Evolutionary conservation across 2,888 invertebrate genomes (phyloP).

Genomic region (Leptogaster cylindrica): DNA sequence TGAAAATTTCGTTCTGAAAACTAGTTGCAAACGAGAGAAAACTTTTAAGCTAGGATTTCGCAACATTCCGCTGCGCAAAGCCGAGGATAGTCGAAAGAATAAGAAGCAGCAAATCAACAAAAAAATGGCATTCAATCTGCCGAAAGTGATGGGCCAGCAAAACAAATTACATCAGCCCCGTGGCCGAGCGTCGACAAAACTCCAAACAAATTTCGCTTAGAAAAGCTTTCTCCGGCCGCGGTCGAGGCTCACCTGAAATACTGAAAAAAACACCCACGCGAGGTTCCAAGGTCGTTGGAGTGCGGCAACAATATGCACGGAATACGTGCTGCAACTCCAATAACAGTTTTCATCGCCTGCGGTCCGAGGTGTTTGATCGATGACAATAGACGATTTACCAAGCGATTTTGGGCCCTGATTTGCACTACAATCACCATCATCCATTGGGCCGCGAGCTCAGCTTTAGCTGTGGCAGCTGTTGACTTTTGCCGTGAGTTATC

Average conservation of each 20-base stretch:
- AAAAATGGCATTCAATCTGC: constrained; percentile 4
- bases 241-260: not conserved
- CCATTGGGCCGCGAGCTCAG: too few species aligned
- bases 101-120: too few species aligned
- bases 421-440: too few species aligned
- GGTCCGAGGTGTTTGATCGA: too few species aligned
- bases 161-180: constrained; percentile 29
- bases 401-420: too few species aligned
- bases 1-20: constrained; percentile 23
- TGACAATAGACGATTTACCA: too few species aligned
- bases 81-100: constrained; percentile 19
- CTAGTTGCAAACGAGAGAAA: constrained; percentile 29
- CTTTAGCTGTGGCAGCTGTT: too few species aligned
- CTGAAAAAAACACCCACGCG: constrained; percentile 11
- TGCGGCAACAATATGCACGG: not conserved
- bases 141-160: constrained; percentile 29
- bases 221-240: too few species aligned
- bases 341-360: too few species aligned
- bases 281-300: constrained; percentile 8
- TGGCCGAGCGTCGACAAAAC: constrained; percentile 2
- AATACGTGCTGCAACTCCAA: too few species aligned
- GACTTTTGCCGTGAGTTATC: too few species aligned
- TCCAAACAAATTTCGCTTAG: not conserved
- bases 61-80: constrained; percentile 8
- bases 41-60: constrained; percentile 30